Conservation (phyloP, 2,797 vertebrate genomes). For the Buphagus erythrorhynchus region DNA sequence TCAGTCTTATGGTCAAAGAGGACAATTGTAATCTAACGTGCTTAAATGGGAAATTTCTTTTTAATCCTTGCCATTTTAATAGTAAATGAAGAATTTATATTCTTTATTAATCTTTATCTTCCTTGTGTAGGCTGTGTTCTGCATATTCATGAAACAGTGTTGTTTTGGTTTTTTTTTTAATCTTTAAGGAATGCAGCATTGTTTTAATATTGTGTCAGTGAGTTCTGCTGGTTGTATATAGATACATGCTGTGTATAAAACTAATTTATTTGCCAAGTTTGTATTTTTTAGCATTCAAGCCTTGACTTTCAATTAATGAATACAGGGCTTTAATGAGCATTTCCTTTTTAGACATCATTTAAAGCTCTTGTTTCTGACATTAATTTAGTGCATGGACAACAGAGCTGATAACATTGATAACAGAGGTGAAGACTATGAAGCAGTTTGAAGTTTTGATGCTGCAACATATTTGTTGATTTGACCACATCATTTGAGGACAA, state of each 20-base stretch:
- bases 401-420: background rate
- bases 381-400: background rate
- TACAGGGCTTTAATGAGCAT: background rate
- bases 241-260: background rate
- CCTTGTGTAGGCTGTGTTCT: background rate
- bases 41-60: background rate
- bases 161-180: too few relatives aligned
- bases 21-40: fast-evolving
- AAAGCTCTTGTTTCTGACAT: background rate
- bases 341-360: background rate
- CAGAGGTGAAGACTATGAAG: background rate
- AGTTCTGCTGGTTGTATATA: background rate
- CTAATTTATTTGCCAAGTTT: background rate
- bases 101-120: background rate
- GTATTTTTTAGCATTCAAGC: background rate
- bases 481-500: background rate
- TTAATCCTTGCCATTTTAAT: background rate
- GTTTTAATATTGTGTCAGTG: background rate
- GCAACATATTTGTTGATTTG: background rate
- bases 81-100: background rate
- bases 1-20: background rate
- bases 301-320: background rate
- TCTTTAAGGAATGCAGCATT: background rate
- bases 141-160: background rate
- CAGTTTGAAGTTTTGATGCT: background rate